Evolutionary conservation across 2,113 vertebrate genomes (phyloP).

Genomic region (Neogale vison): DNA sequence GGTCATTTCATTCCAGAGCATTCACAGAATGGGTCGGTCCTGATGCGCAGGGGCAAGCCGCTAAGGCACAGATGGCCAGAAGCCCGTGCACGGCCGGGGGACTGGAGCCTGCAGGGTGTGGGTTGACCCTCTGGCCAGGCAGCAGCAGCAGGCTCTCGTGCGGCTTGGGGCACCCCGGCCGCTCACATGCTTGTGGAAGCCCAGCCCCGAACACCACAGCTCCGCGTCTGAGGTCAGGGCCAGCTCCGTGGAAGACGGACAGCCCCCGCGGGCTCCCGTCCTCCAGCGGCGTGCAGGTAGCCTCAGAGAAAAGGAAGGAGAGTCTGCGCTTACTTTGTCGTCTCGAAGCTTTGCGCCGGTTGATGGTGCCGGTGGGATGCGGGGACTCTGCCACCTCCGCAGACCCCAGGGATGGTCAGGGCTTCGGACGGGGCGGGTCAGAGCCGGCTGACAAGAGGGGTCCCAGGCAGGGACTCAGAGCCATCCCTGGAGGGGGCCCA

Average conservation of each 20-base stretch:
- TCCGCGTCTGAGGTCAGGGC: neutral
- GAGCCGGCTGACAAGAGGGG: too few relatives aligned
- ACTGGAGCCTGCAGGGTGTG: too few relatives aligned
- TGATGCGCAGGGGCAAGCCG: neutral
- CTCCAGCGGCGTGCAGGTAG: rapidly evolving
- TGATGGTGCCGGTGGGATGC: rapidly evolving
- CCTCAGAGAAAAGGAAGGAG: neutral
- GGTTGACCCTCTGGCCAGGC: too few relatives aligned
- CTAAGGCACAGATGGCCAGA: neutral
- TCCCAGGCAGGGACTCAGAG: neutral
- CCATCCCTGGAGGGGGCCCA: neutral
- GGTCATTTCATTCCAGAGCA: neutral
- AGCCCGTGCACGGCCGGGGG: neutral
- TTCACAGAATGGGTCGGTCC: neutral
- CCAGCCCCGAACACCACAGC: neutral
- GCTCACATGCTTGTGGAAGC: rapidly evolving
- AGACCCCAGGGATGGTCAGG: neutral
- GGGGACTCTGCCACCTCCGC: neutral
- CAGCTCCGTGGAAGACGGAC: rapidly evolving
- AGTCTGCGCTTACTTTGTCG: rapidly evolving
- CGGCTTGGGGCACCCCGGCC: neutral
- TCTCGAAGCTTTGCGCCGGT: neutral
- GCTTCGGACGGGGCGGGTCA: neutral
- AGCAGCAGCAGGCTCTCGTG: neutral
- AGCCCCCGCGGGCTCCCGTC: rapidly evolving